Base-by-base conservation (phyloP, 2,888 invertebrate species). In the Micoletzkya japonica region DNA sequence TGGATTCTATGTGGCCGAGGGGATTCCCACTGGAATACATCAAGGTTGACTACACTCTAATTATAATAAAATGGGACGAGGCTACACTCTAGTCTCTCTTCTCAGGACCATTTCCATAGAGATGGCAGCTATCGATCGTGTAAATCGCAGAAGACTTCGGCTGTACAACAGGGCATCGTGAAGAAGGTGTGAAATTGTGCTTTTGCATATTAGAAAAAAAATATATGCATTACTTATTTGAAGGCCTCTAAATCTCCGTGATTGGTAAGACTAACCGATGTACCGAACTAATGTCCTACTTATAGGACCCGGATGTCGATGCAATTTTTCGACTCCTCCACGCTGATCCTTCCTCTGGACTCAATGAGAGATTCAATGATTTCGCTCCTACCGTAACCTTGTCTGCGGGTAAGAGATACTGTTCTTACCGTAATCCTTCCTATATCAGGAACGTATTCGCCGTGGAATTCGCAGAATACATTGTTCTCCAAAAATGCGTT, bases 401-500 rank as follows among this genome's bases (percentile, higher is more conserved):
- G 20, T 73, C 73, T 1, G 70, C 70, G n/a, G 74, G 76, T 30
- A 30, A 24, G 17, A n/a, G 20, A 2, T n/a, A 4, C 4, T 32
- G 7, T n/a, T 26, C 32, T 10, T 7, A 34, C 1, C 4, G 32
- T 28, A 4, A 37, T 4, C 1, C 20, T 36, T 24, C 3, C 28
- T 10, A 28, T n/a, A 14, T 52, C 54, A 64, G 66, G 66, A 0
- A 72, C 74, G 0, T 77, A 75, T 57, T 64, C 79, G 10, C 79
- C 79, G 10, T 77, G 76, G 75, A 78, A 78, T 56, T 77, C 77
- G 0, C 78, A 78, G 66, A 78, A 79, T 57, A 79, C 78, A 4
- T 66, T 79, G 2, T 79, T 79, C 71, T 72, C 74, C 49, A 60
- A 69, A 26, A 63, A 58, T 6, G 79, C 79, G 1, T 79, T 79